A percentile compares a stretch with the other conserved stretches of the same genome.
These are phyloP conservation scores for Brotula barbata DNA, from an alignment of 2,797 vertebrate genomes.

Conservation along the genomic window DNA sequence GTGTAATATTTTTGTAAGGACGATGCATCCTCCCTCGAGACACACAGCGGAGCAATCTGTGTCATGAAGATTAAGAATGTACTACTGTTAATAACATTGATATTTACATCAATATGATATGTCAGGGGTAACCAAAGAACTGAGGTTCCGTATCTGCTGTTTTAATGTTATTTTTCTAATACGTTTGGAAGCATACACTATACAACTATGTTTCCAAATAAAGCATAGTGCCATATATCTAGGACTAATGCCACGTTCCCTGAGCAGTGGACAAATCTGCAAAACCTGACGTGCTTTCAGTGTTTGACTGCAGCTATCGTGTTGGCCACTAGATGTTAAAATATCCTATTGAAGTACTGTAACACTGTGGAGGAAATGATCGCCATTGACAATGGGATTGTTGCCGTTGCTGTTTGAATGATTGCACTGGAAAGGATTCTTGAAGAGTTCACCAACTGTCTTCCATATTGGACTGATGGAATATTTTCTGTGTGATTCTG, in stretches of 20 bases:
- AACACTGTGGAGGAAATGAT: slow-evolving; percentile 73
- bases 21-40: slow-evolving; percentile 66
- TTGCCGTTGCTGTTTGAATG: slow-evolving; percentile 65
- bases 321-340: slow-evolving; percentile 44
- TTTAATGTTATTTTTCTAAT: slow-evolving; percentile 66
- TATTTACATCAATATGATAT: slow-evolving; percentile 74
- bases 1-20: slow-evolving; percentile 83
- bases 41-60: slow-evolving; percentile 76
- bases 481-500: slow-evolving; percentile 32
- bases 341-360: slow-evolving; percentile 77
- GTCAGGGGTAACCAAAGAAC: slow-evolving; percentile 98
- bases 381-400: slow-evolving; percentile 61
- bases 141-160: slow-evolving; percentile 82
- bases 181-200: slow-evolving; percentile 61
- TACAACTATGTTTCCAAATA: slow-evolving; percentile 70
- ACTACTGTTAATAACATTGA: slow-evolving; percentile 79
- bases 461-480: slow-evolving; percentile 60
- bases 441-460: slow-evolving; percentile 61
- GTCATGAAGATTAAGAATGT: slow-evolving; percentile 78
- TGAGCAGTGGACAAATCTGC: slow-evolving; percentile 58
- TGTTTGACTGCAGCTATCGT: slow-evolving; percentile 54
- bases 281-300: slow-evolving; percentile 60
- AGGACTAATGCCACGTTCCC: slow-evolving; percentile 70
- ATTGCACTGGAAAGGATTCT: slow-evolving; percentile 81
- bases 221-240: slow-evolving; percentile 84